Evolutionary conservation across 2,113 vertebrate genomes (phyloP).

Genomic region (Istiophorus platypterus): DNA sequence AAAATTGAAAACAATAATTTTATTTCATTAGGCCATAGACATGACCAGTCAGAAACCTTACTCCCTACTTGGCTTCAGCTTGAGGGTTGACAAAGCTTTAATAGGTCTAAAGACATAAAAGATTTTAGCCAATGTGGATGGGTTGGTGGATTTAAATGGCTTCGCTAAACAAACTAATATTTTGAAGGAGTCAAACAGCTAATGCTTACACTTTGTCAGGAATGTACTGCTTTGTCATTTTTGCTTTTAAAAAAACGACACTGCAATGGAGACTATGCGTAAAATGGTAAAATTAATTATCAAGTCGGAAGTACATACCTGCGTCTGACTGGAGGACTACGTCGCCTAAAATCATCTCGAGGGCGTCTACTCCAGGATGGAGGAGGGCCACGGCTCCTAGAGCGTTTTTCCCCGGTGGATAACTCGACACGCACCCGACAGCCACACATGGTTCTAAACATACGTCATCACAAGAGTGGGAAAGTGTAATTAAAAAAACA

Average conservation of each 20-base stretch:
- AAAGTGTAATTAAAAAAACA: neutral
- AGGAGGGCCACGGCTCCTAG: constrained; percentile 93
- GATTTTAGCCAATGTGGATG: neutral
- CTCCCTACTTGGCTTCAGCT: neutral
- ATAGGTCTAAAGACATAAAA: neutral
- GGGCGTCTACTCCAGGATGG: constrained; percentile 94
- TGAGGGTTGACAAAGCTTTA: constrained; percentile 5
- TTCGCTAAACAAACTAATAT: constrained; percentile 11
- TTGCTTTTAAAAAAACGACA: constrained; percentile 6
- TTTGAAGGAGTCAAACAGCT: constrained; percentile 6
- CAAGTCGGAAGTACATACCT: constrained; percentile 84
- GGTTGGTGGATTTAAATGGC: constrained; percentile 1
- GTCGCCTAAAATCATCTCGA: constrained; percentile 92
- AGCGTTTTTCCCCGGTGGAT: constrained; percentile 96
- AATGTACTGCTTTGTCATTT: constrained; percentile 39
- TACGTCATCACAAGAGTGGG: neutral
- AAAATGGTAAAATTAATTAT: neutral
- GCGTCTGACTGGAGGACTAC: constrained; percentile 91
- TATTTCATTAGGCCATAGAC: neutral
- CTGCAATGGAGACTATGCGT: constrained; percentile 19
- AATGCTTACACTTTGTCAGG: constrained; percentile 28
- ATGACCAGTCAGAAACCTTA: constrained; percentile 6
- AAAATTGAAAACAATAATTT: neutral
- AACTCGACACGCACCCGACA: constrained; percentile 95
- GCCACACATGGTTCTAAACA: constrained; percentile 90